Base-by-base conservation (phyloP, 1,140 invertebrate species). In the Drosophila sproati region DNA sequence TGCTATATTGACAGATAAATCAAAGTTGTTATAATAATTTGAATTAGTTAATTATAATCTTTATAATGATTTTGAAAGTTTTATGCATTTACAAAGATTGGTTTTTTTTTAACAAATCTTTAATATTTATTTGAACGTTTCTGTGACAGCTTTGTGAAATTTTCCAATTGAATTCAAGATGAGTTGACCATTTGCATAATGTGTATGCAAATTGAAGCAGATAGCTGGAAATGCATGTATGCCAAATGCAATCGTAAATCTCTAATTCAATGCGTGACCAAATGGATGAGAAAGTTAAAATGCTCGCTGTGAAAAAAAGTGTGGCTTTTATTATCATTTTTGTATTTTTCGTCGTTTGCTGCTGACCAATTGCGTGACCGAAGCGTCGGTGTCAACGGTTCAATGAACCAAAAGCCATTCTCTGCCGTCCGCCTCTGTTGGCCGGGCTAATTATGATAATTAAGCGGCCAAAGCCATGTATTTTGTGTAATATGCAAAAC, bases 361-460 rank as follows among this genome's bases (percentile, higher is more conserved):
- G 63, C 41, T 82, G 77, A 71, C 80, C 80, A 80, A 88, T 83
- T 83, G 82, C 82, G 69, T 74, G 79, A 80, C 79, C 45, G 77
- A 32, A 7, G 45, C 54, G 28, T 43, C 12, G 61, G 43, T 41
- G 51, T 41, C 63, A 73, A 45, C 34, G 74, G 83, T 80, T 88
- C 85, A 89, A 68, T 85, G 83, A 88, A 89, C 83, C 71, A 48
- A 43, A 32, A 55, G 7, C 37, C 8, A 39, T 28, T 57, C 54
- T 51, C n/a, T 39, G 47, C 6, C 48, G 10, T 50, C 59, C 39
- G 56, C 45, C 20, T 45, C 54, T 70, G 75, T 64, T 60, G 70
- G 55, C 48, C 73, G 34, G 47, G 62, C 67, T 81, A 88, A 89
- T 89, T 88, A 88, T 89, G 83, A 81, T 80, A 71, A 81, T 88